These are phyloP conservation scores for Leucoraja erinaceus DNA, from an alignment of 2,113 vertebrate species.

Conservation along the genomic window DNA sequence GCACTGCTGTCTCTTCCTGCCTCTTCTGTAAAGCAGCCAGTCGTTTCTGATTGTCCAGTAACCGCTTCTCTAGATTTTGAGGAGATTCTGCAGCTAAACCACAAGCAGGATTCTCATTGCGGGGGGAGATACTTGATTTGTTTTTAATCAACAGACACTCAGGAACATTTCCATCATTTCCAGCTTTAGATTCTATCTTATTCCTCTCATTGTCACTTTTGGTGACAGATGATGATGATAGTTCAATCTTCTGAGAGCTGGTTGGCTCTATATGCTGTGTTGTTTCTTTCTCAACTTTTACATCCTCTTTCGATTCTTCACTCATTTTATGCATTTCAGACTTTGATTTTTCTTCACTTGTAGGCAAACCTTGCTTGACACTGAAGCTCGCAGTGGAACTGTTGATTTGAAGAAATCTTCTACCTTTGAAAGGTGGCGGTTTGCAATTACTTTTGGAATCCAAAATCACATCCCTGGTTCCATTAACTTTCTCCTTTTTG, in stretches of 20 bases:
- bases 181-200: not conserved
- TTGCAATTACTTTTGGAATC: constrained; percentile 34
- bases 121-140: not conserved
- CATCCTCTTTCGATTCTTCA: not conserved
- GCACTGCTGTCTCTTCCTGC: constrained; percentile 62
- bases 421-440: constrained; percentile 39
- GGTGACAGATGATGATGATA: not conserved
- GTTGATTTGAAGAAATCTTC: constrained; percentile 33
- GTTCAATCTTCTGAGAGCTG: not conserved
- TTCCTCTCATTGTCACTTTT: not conserved
- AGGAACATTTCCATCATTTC: not conserved
- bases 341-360: not conserved
- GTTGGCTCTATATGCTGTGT: not conserved
- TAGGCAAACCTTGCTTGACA: not conserved
- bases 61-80: constrained; percentile 50
- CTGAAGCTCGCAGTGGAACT: not conserved
- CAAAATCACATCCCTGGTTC: not conserved
- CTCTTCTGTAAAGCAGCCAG: constrained; percentile 77
- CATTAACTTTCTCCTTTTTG: not conserved
- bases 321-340: not conserved
- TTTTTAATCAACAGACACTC: not conserved
- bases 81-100: not conserved
- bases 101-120: not conserved
- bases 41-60: constrained; percentile 73
- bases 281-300: not conserved